These are phyloP conservation scores for Lepidocolaptes lacrymiger DNA, from an alignment of 2,797 vertebrate genomes.

Conservation along the genomic window DNA sequence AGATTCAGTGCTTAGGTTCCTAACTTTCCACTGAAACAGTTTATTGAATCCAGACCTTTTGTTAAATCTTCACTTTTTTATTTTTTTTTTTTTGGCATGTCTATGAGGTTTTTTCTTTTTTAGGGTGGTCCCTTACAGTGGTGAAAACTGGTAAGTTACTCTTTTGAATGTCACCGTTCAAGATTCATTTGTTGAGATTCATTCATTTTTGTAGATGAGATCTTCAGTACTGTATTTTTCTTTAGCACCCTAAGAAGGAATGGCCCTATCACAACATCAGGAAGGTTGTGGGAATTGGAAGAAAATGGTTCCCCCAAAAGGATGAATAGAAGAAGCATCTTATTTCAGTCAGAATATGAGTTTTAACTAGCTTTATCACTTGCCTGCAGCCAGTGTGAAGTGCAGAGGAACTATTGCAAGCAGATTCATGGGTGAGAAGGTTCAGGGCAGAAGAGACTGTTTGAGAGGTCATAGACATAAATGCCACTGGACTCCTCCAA, in stretches of 20 bases:
- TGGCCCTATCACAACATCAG: background rate
- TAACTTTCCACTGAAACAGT: constrained; percentile 11
- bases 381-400: background rate
- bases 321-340: background rate
- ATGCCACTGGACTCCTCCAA: background rate
- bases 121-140: background rate
- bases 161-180: background rate
- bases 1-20: constrained; percentile 1
- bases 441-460: background rate
- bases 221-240: background rate
- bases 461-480: background rate
- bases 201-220: background rate
- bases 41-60: constrained; percentile 7
- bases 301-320: background rate
- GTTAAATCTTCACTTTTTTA: background rate
- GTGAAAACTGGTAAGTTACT: background rate
- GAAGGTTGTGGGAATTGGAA: background rate
- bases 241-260: background rate
- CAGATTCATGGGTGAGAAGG: background rate
- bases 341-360: background rate
- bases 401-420: background rate
- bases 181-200: background rate
- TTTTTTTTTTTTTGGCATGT: background rate
- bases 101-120: background rate
- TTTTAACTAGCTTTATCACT: background rate